These are phyloP conservation scores for Drosophila robusta DNA, from an alignment of 2,888 invertebrate species.

Conservation along the genomic window DNA sequence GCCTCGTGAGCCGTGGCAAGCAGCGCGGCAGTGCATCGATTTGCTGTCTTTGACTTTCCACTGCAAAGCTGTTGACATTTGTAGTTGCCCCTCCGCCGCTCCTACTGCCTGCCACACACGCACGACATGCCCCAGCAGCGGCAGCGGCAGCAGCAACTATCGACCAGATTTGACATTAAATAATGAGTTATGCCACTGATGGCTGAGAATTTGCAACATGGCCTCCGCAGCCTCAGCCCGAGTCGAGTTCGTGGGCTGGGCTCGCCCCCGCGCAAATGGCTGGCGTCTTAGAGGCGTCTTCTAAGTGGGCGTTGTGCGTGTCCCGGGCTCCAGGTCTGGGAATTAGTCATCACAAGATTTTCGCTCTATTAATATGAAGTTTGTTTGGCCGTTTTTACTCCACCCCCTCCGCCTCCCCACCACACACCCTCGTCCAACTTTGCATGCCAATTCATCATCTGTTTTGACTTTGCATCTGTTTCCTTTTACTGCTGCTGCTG, in stretches of 20 bases:
- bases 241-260: slow-evolving; percentile 7
- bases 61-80: slow-evolving; percentile 68
- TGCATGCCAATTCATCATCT: slow-evolving; percentile 72
- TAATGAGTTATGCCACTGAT: slow-evolving; percentile 78
- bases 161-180: slow-evolving; percentile 79
- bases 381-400: slow-evolving; percentile 8
- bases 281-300: slow-evolving; percentile 18
- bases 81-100: slow-evolving; percentile 30
- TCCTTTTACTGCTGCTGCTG: slow-evolving; percentile 27
- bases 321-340: slow-evolving; percentile 27
- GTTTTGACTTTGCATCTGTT: slow-evolving; percentile 63
- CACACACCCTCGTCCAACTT: slow-evolving; percentile 13
- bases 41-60: slow-evolving; percentile 59
- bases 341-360: slow-evolving; percentile 58
- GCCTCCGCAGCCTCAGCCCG: too few relatives aligned
- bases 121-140: slow-evolving; percentile 36
- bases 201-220: slow-evolving; percentile 73
- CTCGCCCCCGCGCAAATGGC: neutral
- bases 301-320: slow-evolving; percentile 51
- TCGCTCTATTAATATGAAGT: slow-evolving; percentile 39
- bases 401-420: neutral
- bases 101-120: slow-evolving; percentile 28
- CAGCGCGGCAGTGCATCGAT: slow-evolving; percentile 47
- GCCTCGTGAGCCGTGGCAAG: neutral
- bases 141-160: slow-evolving; percentile 27